Conservation (phyloP, 92 coral and sea anemone genomes). For the Metridium senile region DNA sequence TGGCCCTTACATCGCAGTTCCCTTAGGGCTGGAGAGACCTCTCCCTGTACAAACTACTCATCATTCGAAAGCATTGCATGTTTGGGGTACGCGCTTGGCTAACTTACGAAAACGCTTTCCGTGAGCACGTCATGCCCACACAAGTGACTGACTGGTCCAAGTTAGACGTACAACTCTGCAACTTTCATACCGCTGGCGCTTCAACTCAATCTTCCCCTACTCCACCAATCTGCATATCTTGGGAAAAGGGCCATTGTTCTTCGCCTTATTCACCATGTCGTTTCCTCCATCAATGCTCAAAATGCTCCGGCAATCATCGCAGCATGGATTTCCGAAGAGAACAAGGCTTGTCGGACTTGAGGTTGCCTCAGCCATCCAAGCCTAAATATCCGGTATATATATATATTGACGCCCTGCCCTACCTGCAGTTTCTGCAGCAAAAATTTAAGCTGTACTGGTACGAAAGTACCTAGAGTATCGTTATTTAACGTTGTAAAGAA, state of each 20-base stretch:
- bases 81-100: slow-evolving; percentile 43
- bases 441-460: too few species aligned
- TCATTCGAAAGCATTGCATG: slow-evolving; percentile 43
- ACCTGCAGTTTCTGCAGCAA: too few species aligned
- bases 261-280: slow-evolving; percentile 18
- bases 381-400: too few species aligned
- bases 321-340: neutral
- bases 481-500: too few species aligned
- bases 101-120: slow-evolving; percentile 24
- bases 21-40: slow-evolving; percentile 33
- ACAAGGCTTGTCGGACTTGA: too few species aligned
- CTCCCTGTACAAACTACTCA: slow-evolving; percentile 27
- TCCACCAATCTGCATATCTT: slow-evolving; percentile 8
- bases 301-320: slow-evolving; percentile 15
- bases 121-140: slow-evolving; percentile 26
- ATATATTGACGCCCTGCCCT: too few species aligned
- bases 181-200: slow-evolving; percentile 19
- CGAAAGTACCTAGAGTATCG: too few species aligned
- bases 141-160: slow-evolving; percentile 8
- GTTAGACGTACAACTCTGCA: slow-evolving; percentile 8
- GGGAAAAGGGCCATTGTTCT: slow-evolving; percentile 21
- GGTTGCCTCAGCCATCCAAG: too few species aligned
- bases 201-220: neutral
- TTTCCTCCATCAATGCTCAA: neutral
- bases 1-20: slow-evolving; percentile 24